These are phyloP conservation scores for sheep (Ovis aries) DNA, from an alignment of 2,113 vertebrate genomes.

Conservation along the genomic window ARS-UI_Ramb_v3.0 NC_056080.1:63285001-63285500, in stretches of 20 bases:
- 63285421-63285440: background rate
- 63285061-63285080: background rate
- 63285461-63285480: background rate
- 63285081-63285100: background rate
- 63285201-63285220: background rate
- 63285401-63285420: background rate
- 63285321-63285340: conserved; percentile 5
- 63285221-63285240: background rate
- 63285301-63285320: background rate
- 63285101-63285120: background rate
- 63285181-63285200: background rate
- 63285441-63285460: background rate
- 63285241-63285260: background rate
- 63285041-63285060: background rate
- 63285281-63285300: background rate
- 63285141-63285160: background rate
- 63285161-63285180: background rate
- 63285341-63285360: background rate
- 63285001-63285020: conserved; percentile 9
- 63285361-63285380: background rate
- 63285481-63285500: background rate
- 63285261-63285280: conserved; percentile 4
- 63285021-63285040: background rate
- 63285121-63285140: background rate
- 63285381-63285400: conserved; percentile 5